Evolutionary conservation across 2,888 invertebrate genomes (phyloP).

Genomic region (Nymphalis c-album): DNA sequence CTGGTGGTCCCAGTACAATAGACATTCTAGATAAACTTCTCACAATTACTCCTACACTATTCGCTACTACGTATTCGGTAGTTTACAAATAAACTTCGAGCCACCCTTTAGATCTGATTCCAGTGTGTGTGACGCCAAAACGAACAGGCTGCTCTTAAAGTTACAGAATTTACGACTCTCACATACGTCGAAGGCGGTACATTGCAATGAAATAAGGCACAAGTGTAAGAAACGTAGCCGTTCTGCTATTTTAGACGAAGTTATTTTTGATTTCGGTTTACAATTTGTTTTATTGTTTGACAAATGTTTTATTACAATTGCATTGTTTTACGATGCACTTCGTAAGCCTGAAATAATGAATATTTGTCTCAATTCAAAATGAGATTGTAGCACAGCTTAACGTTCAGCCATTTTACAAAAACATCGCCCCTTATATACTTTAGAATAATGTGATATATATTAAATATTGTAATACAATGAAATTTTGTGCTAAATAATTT

Average conservation of each 20-base stretch:
- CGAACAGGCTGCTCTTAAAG: conserved; percentile 33
- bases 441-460: too few species aligned
- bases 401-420: too few species aligned
- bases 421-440: too few species aligned
- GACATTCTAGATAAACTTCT: conserved; percentile 7
- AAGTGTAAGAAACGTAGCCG: conserved; percentile 8
- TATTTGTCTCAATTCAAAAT: too few species aligned
- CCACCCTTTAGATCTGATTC: conserved; percentile 23
- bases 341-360: too few species aligned
- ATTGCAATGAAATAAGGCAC: conserved; percentile 16
- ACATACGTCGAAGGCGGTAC: conserved; percentile 28
- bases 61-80: conserved; percentile 9
- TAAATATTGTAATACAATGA: too few species aligned
- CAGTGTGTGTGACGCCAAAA: conserved; percentile 29
- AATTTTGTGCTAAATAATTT: too few species aligned
- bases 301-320: too few species aligned
- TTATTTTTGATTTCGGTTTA: background rate
- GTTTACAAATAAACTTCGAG: conserved; percentile 18
- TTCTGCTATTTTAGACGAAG: background rate
- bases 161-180: conserved; percentile 32
- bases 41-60: conserved; percentile 7
- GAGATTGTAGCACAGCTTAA: too few species aligned
- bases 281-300: too few species aligned
- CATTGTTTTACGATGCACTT: too few species aligned
- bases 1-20: conserved; percentile 6